A percentile compares a stretch with the other conserved stretches of the same genome.
These are phyloP conservation scores for Beroe forskalii DNA, from an alignment of 37 sponge, comb jelly and placozoan genomes.

Conservation along the genomic window DNA sequence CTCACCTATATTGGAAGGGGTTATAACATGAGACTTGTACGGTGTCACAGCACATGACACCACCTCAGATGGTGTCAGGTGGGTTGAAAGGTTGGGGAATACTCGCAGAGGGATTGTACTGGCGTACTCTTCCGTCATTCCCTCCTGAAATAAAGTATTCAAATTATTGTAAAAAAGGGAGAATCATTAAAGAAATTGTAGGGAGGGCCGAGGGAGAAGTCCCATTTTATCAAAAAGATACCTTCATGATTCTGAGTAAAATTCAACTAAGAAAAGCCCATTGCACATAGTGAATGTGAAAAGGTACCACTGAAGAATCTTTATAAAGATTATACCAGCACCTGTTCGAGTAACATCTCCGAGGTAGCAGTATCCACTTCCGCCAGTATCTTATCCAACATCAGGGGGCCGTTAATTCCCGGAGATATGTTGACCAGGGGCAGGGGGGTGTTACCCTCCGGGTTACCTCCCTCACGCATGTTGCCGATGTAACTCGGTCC, in stretches of 20 bases:
- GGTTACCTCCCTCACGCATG: neutral
- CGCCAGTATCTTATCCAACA: constrained; percentile 41
- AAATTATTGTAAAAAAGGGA: no score
- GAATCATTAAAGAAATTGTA: no score
- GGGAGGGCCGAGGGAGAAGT: no score
- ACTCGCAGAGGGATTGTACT: neutral
- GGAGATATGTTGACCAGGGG: constrained; percentile 23
- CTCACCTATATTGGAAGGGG: constrained; percentile 17
- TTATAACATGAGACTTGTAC: neutral
- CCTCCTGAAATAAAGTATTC: no score
- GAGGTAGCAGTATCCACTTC: neutral
- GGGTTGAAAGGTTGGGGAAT: constrained; percentile 16
- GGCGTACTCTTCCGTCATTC: neutral
- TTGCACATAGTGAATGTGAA: no score
- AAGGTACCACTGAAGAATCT: no score
- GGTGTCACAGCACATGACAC: neutral
- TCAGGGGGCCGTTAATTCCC: neutral
- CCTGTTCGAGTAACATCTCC: neutral
- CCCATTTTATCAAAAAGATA: no score
- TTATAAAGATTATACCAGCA: no score
- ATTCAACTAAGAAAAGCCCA: no score
- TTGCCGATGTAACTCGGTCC: constrained; percentile 47
- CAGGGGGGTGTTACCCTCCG: neutral
- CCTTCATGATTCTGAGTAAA: no score
- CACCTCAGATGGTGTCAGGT: neutral